Evolutionary conservation across 2,888 invertebrate genomes (phyloP).

Genomic region (Troilus luridus): DNA sequence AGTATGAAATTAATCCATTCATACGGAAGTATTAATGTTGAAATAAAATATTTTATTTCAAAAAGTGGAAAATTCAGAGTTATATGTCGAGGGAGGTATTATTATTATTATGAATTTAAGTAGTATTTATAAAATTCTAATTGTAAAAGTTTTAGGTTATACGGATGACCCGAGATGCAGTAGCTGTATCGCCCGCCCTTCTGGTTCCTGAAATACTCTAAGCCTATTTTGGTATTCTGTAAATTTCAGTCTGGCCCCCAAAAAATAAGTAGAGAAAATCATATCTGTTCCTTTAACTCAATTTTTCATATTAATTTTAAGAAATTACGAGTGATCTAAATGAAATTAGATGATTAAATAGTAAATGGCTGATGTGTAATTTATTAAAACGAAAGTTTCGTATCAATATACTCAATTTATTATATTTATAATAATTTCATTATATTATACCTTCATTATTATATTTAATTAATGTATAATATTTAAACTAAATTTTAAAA

Average conservation of each 20-base stretch:
- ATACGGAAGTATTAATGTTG: too few species aligned
- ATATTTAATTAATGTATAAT: not conserved
- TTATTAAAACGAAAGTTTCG: not conserved
- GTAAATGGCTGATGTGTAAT: not conserved
- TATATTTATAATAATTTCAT: not conserved
- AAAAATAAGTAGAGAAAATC: not conserved
- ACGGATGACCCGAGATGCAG: not conserved
- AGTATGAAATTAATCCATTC: too few species aligned
- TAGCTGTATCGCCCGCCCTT: not conserved
- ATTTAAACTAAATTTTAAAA: not conserved
- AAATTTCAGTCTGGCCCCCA: not conserved
- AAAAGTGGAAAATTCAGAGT: too few species aligned
- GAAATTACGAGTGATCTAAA: not conserved
- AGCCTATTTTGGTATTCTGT: constrained; percentile 19
- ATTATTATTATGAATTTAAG: too few species aligned
- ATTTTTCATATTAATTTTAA: not conserved
- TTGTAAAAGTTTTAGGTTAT: not conserved
- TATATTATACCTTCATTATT: not conserved
- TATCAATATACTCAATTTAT: not conserved
- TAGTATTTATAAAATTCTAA: not conserved
- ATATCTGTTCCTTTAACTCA: not conserved
- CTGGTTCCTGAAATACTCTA: not conserved
- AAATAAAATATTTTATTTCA: too few species aligned
- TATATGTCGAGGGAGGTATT: too few species aligned
- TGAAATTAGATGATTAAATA: not conserved